A percentile compares a stretch with the other conserved stretches of the same genome.
These are phyloP conservation scores for Idaea straminata DNA, from an alignment of 2,888 invertebrate species.

Conservation along the genomic window DNA sequence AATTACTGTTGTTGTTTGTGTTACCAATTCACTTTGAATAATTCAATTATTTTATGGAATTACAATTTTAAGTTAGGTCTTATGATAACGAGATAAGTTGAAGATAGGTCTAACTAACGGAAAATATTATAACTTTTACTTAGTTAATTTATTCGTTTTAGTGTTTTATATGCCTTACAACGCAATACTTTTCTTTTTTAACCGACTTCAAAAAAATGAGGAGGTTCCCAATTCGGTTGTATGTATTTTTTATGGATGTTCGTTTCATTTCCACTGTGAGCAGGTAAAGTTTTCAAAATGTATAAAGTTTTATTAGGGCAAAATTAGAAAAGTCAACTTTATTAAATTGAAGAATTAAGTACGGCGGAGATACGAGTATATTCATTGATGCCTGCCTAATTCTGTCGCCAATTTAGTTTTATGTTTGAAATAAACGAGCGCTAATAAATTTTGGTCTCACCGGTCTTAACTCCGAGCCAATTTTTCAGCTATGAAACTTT, in stretches of 20 bases:
- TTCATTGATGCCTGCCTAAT: not conserved
- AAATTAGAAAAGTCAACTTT: no score
- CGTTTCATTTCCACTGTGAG: no score
- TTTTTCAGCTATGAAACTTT: constrained; percentile 1
- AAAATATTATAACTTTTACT: not conserved
- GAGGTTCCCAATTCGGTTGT: no score
- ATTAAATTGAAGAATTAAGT: not conserved
- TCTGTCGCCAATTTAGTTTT: not conserved
- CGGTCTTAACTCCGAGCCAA: not conserved
- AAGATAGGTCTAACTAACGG: not conserved
- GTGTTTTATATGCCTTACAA: no score
- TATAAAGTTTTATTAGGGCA: no score
- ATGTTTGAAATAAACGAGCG: not conserved
- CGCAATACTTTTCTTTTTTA: no score
- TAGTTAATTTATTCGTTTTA: no score
- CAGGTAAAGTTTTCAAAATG: no score
- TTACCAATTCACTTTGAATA: not conserved
- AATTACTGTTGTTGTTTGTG: not conserved
- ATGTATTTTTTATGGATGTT: no score
- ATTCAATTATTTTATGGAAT: not conserved
- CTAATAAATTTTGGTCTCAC: not conserved
- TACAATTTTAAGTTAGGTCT: not conserved
- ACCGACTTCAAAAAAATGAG: no score
- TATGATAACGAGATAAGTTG: not conserved
- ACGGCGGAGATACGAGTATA: not conserved